Base-by-base conservation (phyloP, 2,888 invertebrate species). In the Agapetus fuscipes region DNA sequence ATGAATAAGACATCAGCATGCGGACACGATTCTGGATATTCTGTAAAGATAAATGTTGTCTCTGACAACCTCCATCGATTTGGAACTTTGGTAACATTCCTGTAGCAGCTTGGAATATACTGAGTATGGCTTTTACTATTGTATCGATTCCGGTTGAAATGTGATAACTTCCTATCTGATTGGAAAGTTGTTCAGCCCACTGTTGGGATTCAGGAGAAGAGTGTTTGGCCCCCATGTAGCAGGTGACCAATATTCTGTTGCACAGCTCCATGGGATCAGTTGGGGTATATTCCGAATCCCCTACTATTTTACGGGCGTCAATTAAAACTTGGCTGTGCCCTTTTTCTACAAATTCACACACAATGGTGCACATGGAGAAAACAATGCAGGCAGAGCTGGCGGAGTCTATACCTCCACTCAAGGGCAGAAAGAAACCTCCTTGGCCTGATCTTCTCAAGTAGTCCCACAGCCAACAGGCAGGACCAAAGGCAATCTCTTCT, bases 381-480 rank as follows among this genome's bases (percentile, higher is more conserved):
- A 98, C 95, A 43, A 98, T 86, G 48, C 91, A 83, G 2, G 97
- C 97, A 0, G 89, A 85, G 51, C 89, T 83, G 2, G 94, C 84
- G 1, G 96, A 96, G 64, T 98, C 98, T 0, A 96, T 86, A 0
- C 98, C 98, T 1, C 98, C 98, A 59, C 96, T 96, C 1, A 99
- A 68, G 0, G 98, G 96, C 26, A 99, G 63, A 58, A 98, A 97
- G 66, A 89, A 98, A 1, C 98, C 98, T 13, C 94, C 91, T 62
- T 95, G 93, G 0, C 88, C 87, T 0, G 88, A 88, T 5, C 91
- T 74, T 27, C 90, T 70, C 7, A 97, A 65, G 60, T 97, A 98
- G 58, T 98, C 97, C 98, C 98, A 99, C 12, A 98, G 66, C 96
- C 97, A 98, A 55, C 94, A 93, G 0, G 97, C 96, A 1, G 97